Conservation (phyloP, 2,797 vertebrate species). For the Bradypus variegatus region DNA sequence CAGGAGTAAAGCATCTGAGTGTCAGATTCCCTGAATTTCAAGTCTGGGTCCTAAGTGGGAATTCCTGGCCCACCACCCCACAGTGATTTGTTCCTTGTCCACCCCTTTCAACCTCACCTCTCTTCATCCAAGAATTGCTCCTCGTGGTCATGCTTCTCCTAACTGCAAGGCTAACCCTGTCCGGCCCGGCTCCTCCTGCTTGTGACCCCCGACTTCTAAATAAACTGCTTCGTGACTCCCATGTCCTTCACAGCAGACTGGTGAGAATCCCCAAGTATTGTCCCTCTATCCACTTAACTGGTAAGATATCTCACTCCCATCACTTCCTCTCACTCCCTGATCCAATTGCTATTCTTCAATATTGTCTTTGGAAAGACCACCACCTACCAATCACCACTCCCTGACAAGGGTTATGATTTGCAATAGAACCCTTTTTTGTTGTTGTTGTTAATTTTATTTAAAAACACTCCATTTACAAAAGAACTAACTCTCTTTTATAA, state of each 20-base stretch:
- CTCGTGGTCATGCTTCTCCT: conserved; percentile 71
- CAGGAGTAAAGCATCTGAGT: neutral
- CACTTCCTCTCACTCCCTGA: neutral
- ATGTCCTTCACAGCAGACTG: conserved; percentile 66
- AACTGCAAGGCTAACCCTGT: conserved; percentile 61
- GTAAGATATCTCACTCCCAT: neutral
- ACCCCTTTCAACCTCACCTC: neutral
- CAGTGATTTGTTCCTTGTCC: conserved; percentile 27
- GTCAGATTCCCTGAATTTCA: neutral
- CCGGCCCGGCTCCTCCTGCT: conserved; percentile 62
- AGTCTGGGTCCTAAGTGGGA: conserved; percentile 13
- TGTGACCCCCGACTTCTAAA: conserved; percentile 75
- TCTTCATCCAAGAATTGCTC: conserved; percentile 68
- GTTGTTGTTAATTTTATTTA: no score
- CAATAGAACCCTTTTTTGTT: neutral
- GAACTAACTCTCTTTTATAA: neutral
- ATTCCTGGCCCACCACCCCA: neutral
- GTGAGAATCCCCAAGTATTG: conserved; percentile 63
- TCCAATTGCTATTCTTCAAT: neutral
- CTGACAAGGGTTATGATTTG: neutral
- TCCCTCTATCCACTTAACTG: neutral
- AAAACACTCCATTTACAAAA: neutral
- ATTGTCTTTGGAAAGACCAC: neutral
- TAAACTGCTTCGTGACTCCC: conserved; percentile 72
- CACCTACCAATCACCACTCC: neutral